A percentile compares a stretch with the other conserved stretches of the same genome.
phyloP scores from a whole-genome alignment of 1,140 invertebrate genomes.

The Radopholus similis region DNA sequence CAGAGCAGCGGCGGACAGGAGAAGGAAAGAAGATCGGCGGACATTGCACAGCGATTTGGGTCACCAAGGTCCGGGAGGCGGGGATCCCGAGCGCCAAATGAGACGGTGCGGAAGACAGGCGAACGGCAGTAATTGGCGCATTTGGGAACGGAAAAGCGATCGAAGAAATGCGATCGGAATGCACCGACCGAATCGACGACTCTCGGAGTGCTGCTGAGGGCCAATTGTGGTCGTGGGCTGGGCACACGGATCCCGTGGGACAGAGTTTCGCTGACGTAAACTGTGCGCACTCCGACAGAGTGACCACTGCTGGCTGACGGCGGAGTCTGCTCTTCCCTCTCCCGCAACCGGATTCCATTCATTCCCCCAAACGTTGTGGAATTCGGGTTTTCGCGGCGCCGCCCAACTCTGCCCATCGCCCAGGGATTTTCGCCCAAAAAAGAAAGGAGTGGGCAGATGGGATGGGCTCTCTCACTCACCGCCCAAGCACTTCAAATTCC shows the following conservation, averaged over 20 bases:
- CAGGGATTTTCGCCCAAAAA: slow-evolving; percentile 4
- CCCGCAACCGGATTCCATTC: not conserved
- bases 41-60: not conserved
- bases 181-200: too few relatives aligned
- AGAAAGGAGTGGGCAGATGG: not conserved
- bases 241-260: not conserved
- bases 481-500: not conserved
- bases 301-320: not conserved
- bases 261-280: not conserved
- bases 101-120: too few relatives aligned
- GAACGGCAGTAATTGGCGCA: too few relatives aligned
- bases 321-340: not conserved
- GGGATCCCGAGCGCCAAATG: not conserved
- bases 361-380: not conserved
- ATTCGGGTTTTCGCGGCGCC: not conserved
- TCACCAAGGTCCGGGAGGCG: not conserved
- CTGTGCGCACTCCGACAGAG: not conserved
- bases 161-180: too few relatives aligned
- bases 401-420: not conserved
- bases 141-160: too few relatives aligned
- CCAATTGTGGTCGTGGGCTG: too few relatives aligned
- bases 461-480: not conserved
- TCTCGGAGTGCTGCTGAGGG: too few relatives aligned
- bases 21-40: not conserved
- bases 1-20: not conserved